Evolutionary conservation across 2,888 invertebrate species (phyloP).

Genomic region (Apocheima hispidaria): DNA sequence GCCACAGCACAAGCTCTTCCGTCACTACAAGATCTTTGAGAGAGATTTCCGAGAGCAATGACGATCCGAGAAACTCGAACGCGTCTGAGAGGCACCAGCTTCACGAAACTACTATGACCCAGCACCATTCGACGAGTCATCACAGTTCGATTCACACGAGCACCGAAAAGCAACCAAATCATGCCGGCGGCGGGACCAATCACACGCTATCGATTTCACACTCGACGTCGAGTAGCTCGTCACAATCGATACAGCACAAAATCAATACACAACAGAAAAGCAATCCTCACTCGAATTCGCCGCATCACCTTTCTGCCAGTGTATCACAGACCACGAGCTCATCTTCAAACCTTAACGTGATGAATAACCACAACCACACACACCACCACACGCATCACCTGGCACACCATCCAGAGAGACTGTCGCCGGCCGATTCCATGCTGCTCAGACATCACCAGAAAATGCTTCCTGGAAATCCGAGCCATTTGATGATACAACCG

Average conservation of each 20-base stretch:
- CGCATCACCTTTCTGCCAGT: slow-evolving; percentile 85
- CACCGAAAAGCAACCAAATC: slow-evolving; percentile 86
- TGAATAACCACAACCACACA: slow-evolving; percentile 88
- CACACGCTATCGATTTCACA: slow-evolving; percentile 89
- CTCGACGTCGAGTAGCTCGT: slow-evolving; percentile 88
- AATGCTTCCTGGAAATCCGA: slow-evolving; percentile 85
- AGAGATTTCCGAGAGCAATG: slow-evolving; percentile 85
- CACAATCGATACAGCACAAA: slow-evolving; percentile 88
- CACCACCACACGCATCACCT: slow-evolving; percentile 89
- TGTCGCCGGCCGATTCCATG: slow-evolving; percentile 87
- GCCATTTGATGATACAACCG: slow-evolving; percentile 88
- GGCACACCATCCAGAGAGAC: slow-evolving; percentile 88
- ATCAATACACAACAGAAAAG: slow-evolving; percentile 84
- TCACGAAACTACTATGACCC: slow-evolving; percentile 88
- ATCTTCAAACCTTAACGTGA: slow-evolving; percentile 83
- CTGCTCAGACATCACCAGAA: slow-evolving; percentile 81
- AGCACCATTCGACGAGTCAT: slow-evolving; percentile 88
- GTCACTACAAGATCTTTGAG: slow-evolving; percentile 89
- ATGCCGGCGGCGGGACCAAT: slow-evolving; percentile 82
- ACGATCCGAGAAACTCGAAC: slow-evolving; percentile 79
- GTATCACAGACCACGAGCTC: slow-evolving; percentile 83
- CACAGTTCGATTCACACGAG: slow-evolving; percentile 89
- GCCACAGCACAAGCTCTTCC: slow-evolving; percentile 89
- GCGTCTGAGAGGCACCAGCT: slow-evolving; percentile 87
- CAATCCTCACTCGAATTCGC: slow-evolving; percentile 79